Conservation (phyloP, 2,888 invertebrate genomes). For the Nudaria mundana region DNA sequence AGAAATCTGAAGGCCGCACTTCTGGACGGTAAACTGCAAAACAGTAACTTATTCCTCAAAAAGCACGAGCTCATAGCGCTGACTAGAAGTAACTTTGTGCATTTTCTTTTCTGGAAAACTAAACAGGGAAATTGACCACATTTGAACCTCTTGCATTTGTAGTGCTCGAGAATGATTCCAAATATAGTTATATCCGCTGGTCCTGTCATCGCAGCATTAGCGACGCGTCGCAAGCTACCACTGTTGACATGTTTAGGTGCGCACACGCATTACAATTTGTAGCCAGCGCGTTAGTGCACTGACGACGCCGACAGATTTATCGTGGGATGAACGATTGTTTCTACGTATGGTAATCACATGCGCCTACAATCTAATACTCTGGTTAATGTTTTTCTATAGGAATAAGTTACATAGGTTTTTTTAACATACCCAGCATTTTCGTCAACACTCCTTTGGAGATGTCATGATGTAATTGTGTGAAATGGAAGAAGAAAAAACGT, state of each 20-base stretch:
- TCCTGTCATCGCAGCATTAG: conserved; percentile 19
- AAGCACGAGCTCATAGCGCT: too few species aligned
- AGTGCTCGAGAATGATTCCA: neutral
- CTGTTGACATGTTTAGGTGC: conserved; percentile 39
- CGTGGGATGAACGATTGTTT: conserved; percentile 42
- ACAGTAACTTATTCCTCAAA: too few species aligned
- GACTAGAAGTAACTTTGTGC: too few species aligned
- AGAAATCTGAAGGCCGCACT: too few species aligned
- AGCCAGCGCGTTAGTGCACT: conserved; percentile 29
- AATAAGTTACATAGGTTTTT: neutral
- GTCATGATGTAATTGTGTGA: neutral
- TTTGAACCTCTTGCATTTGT: too few species aligned
- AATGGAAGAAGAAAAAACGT: neutral
- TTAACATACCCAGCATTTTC: neutral
- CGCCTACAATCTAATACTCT: conserved; percentile 4
- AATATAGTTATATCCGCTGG: conserved; percentile 16
- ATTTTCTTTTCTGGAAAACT: too few species aligned
- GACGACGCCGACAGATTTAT: conserved; percentile 45
- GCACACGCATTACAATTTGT: conserved; percentile 42
- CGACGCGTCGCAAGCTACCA: conserved; percentile 20
- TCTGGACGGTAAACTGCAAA: too few species aligned
- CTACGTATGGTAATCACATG: conserved; percentile 35
- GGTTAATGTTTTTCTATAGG: neutral
- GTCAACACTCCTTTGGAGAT: conserved; percentile 1
- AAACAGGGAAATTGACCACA: too few species aligned